These are phyloP conservation scores for Bettongia penicillata DNA, from an alignment of 2,113 vertebrate genomes.

Conservation along the genomic window DNA sequence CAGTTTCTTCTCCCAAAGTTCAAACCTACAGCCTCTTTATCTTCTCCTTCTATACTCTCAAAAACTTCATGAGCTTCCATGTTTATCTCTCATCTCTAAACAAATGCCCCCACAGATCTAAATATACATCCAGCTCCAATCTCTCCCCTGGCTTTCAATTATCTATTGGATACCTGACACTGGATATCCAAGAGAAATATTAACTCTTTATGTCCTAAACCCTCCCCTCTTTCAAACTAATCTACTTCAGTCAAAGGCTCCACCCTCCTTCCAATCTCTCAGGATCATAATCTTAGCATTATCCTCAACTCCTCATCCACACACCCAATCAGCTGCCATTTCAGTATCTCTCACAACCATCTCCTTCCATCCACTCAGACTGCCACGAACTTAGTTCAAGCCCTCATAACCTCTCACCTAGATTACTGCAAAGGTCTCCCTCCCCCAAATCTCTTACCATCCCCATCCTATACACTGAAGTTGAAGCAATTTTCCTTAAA, in stretches of 20 bases:
- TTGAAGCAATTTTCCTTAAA: not conserved
- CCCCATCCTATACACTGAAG: not conserved
- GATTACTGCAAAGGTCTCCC: not conserved
- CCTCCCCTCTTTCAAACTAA: not conserved
- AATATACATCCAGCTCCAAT: too few relatives aligned
- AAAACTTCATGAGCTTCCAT: too few relatives aligned
- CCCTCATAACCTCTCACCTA: not conserved
- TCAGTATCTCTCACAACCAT: not conserved
- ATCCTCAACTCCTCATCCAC: not conserved
- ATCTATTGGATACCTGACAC: too few relatives aligned
- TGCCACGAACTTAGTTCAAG: not conserved
- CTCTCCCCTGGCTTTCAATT: too few relatives aligned
- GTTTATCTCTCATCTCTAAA: too few relatives aligned
- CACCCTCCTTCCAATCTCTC: not conserved
- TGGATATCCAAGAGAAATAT: too few relatives aligned
- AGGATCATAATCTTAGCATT: not conserved
- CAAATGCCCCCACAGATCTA: too few relatives aligned
- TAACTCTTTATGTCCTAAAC: not conserved
- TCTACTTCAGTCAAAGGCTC: not conserved
- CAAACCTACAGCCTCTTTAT: too few relatives aligned
- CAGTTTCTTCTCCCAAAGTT: too few relatives aligned
- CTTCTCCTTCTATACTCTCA: too few relatives aligned
- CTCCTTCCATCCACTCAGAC: too few relatives aligned
- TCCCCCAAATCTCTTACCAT: not conserved
- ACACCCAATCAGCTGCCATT: not conserved